Evolutionary conservation across 1,140 invertebrate genomes (phyloP), one percentile per base, ranked within the genome.

Genomic region (Macrobrachium rosenbergii): DNA sequence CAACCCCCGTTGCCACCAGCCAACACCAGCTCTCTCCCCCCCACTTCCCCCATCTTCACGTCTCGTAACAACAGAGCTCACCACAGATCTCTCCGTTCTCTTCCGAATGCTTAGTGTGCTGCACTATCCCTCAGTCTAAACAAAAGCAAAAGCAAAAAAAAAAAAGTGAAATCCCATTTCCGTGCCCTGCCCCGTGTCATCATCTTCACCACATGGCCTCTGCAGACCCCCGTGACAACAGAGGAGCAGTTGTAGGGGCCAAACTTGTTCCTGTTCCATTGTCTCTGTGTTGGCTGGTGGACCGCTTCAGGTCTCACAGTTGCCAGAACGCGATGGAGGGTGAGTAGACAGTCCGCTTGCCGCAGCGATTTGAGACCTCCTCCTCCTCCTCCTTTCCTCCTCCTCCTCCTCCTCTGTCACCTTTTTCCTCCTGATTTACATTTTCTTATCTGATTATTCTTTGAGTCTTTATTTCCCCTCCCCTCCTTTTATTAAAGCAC

Each of bases 271-370:
- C 62, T 21, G 83, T 63, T 62, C 60, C 73, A 63, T 43, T 37
- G 72, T 58, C 60, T 58, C 60, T 58, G 37, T n/a, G 23, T 23
- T 69, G 79, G 12, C 59, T 43, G 77, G 52, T 60, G 77, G 52
- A 14, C 52, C 52, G 37, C 64, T 28, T 45, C 58, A 75, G 78
- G 69, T 80, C 45, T 58, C 58, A 28, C 67, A 59, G 69, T 52
- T 52, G 78, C 67, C 78, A 21, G 11, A 67, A 63, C 64, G 78
- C 60, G 77, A 76, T 77, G 85, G 79, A 87, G 78, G 78, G 85
- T 87, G 85, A 87, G 85, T 82, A 82, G n/a, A 81, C 67, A 64
- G 78, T 60, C 67, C 78, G 85, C 85, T 87, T 87, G 85, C 78
- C 78, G 84, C 85, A 75, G 52, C 79, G 67, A 76, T 72, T 19